Conservation (phyloP, 1,140 invertebrate genomes). For the fruit fly (Drosophila melanogaster) region Release_6_plus_ISO1_MT NT_033777.3:15151001-15151500, state of each 20-base stretch:
- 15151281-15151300: no score
- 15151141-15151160: neutral
- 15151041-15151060: slow-evolving; percentile 30
- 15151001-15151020: slow-evolving; percentile 9
- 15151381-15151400: neutral
- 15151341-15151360: no score
- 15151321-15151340: no score
- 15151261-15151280: neutral
- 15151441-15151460: neutral
- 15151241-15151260: neutral
- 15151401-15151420: neutral
- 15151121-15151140: slow-evolving; percentile 12
- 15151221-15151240: slow-evolving; percentile 10
- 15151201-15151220: neutral
- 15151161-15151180: slow-evolving; percentile 37
- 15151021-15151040: slow-evolving; percentile 18
- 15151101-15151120: slow-evolving; percentile 64
- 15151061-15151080: slow-evolving; percentile 58
- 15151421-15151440: neutral
- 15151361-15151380: no score
- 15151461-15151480: neutral
- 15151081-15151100: slow-evolving; percentile 53
- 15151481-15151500: neutral
- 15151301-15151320: no score
- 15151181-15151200: slow-evolving; percentile 52